phyloP scores from a whole-genome alignment of 2,888 invertebrate species.

The Clistopyga incitator region DNA sequence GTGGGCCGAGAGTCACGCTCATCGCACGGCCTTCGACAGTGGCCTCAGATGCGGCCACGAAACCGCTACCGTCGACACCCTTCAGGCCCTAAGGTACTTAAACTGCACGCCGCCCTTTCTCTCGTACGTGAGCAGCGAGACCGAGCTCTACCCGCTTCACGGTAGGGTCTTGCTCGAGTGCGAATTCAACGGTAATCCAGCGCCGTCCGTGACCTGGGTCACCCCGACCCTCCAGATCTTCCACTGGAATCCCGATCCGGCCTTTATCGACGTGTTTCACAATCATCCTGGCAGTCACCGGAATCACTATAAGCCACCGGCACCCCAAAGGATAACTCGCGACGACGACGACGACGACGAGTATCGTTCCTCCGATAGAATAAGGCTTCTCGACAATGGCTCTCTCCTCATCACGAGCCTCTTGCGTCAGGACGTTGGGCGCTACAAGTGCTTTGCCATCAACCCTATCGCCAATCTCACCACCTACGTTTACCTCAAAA shows the following conservation, averaged over 20 bases:
- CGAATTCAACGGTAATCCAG: constrained; percentile 90
- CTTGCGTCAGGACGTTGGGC: constrained; percentile 92
- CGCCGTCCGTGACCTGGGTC: constrained; percentile 94
- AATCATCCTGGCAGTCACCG: constrained; percentile 86
- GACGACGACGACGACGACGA: background rate
- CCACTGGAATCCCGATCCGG: constrained; percentile 92
- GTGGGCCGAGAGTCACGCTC: constrained; percentile 87
- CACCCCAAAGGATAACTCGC: background rate
- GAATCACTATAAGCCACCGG: constrained; percentile 30
- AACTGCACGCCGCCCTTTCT: constrained; percentile 89
- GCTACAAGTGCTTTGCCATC: constrained; percentile 93
- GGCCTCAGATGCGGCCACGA: constrained; percentile 87
- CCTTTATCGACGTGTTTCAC: constrained; percentile 88
- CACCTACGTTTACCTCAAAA: constrained; percentile 90
- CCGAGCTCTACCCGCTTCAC: constrained; percentile 85
- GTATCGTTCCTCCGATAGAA: constrained; percentile 84
- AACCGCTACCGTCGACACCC: constrained; percentile 87
- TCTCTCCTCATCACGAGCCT: constrained; percentile 90
- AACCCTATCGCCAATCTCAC: constrained; percentile 93
- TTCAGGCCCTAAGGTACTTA: constrained; percentile 89
- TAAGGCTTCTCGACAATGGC: constrained; percentile 91
- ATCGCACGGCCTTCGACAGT: constrained; percentile 85
- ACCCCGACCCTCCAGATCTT: constrained; percentile 90
- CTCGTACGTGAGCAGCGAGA: constrained; percentile 86
- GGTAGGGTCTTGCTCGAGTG: constrained; percentile 88